Conservation (phyloP, 2,113 vertebrate genomes). For the Carettochelys insculpta region DNA sequence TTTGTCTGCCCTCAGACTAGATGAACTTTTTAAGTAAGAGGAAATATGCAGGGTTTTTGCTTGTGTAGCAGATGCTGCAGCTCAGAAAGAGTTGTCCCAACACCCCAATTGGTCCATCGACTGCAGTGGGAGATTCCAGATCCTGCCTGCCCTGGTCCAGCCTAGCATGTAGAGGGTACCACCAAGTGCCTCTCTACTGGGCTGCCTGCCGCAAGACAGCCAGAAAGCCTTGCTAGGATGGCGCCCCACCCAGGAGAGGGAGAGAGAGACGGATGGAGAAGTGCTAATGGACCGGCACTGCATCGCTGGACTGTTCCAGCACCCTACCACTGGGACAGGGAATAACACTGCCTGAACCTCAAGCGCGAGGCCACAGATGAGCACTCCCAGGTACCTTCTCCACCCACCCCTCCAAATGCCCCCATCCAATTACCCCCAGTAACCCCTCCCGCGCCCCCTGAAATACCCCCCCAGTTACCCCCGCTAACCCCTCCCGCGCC, state of each 20-base stretch:
- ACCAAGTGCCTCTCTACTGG: not conserved
- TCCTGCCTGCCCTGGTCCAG: not conserved
- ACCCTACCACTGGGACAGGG: not conserved
- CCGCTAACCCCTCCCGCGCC: not conserved
- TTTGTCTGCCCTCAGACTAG: not conserved
- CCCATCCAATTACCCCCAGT: no score
- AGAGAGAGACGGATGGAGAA: not conserved
- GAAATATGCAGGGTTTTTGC: not conserved
- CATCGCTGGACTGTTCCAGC: no score
- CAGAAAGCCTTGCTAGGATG: not conserved
- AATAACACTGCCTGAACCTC: not conserved
- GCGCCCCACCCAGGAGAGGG: no score
- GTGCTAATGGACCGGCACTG: not conserved
- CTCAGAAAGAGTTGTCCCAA: not conserved
- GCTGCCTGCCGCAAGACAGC: no score
- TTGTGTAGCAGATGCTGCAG: not conserved
- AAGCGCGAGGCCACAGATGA: no score
- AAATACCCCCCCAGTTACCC: no score
- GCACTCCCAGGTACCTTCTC: no score
- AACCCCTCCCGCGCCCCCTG: no score
- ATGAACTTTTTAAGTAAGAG: not conserved
- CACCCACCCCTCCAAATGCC: no score
- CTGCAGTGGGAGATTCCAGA: not conserved
- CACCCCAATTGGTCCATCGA: not conserved
- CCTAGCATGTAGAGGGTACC: not conserved